Evolutionary conservation across 2,888 invertebrate species (phyloP), one percentile per base, ranked within the genome.

Genomic region (Sphaerophoria taeniata): DNA sequence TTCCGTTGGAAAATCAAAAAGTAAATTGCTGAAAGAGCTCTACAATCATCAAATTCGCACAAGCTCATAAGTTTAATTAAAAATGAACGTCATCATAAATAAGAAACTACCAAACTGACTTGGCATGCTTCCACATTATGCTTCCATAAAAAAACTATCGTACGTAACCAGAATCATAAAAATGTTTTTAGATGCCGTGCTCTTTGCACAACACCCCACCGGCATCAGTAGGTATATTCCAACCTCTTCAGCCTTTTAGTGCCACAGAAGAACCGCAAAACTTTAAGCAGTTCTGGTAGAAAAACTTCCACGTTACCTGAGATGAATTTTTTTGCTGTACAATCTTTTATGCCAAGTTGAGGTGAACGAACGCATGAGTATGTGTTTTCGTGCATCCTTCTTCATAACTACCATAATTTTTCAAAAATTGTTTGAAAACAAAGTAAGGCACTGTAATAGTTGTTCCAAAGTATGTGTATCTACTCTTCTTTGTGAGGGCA

Each of bases 11-110:
- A 74, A 79, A 45, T 79, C 69, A 16, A 34, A 43, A 16, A 16
- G 16, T 5, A n/a, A 69, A 74, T 55, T 47, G 31, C 49, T 11
- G 69, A 60, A 45, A 60, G 39, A 69, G 51, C 33, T 39, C 6
- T 49, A 43, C 12, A 60, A 55, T 71, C 77, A 63, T 63, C 56
- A 78, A 56, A 43, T 65, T 47, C 56, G 39, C 67, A 47, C 56
- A 39, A 61, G 49, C 63, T 73, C 63, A 80, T 85, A 72, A 76
- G 43, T 69, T 69, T 85, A 85, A 85, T 85, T 85, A 81, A 78
- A 78, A 83, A 56, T 73, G 55, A 71, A 72, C 69, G 51, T 45
- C 65, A 75, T 60, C 71, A 16, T 39, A 36, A 76, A 60, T 71
- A 51, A 51, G 55, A 80, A 80, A 67, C 60, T 80, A 56, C 53